Conservation (phyloP, 2,888 invertebrate genomes). For the Agrochola circellaris region DNA sequence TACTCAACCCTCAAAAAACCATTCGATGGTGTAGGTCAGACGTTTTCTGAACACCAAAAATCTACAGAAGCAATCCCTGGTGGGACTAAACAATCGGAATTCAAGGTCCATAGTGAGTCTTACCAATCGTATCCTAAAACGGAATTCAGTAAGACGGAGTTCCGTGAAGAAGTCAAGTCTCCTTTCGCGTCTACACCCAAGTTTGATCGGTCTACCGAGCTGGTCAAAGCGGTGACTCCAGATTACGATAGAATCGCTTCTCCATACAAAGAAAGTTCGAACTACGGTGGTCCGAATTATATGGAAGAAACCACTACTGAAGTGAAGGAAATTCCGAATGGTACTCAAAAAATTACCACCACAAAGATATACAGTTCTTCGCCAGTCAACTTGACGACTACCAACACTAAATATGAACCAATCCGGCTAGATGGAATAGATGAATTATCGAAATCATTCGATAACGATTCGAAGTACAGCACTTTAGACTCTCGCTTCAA, state of each 20-base stretch:
- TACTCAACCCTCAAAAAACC: slow-evolving; percentile 85
- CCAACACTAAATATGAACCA: slow-evolving; percentile 88
- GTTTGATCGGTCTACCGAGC: slow-evolving; percentile 80
- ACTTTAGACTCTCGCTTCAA: slow-evolving; percentile 87
- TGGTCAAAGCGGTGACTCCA: slow-evolving; percentile 84
- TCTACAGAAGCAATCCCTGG: slow-evolving; percentile 87
- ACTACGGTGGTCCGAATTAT: slow-evolving; percentile 86
- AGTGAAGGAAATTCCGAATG: slow-evolving; percentile 90
- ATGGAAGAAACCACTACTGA: slow-evolving; percentile 89
- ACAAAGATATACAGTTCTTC: slow-evolving; percentile 91
- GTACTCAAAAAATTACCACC: slow-evolving; percentile 90
- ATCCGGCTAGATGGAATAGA: slow-evolving; percentile 88
- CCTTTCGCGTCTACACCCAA: slow-evolving; percentile 87
- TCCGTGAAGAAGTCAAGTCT: slow-evolving; percentile 82
- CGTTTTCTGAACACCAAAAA: slow-evolving; percentile 85
- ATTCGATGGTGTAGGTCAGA: slow-evolving; percentile 85
- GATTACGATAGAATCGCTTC: slow-evolving; percentile 86
- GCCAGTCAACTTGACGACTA: slow-evolving; percentile 88
- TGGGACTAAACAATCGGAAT: slow-evolving; percentile 85
- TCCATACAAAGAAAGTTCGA: slow-evolving; percentile 82
- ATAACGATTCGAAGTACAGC: slow-evolving; percentile 88
- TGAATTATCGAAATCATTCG: slow-evolving; percentile 88
- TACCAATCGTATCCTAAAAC: slow-evolving; percentile 85
- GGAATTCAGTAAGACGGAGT: slow-evolving; percentile 81
- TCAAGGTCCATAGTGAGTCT: slow-evolving; percentile 83